Base-by-base conservation (phyloP, 2,113 vertebrate genomes). In the Lepus americanus region DNA sequence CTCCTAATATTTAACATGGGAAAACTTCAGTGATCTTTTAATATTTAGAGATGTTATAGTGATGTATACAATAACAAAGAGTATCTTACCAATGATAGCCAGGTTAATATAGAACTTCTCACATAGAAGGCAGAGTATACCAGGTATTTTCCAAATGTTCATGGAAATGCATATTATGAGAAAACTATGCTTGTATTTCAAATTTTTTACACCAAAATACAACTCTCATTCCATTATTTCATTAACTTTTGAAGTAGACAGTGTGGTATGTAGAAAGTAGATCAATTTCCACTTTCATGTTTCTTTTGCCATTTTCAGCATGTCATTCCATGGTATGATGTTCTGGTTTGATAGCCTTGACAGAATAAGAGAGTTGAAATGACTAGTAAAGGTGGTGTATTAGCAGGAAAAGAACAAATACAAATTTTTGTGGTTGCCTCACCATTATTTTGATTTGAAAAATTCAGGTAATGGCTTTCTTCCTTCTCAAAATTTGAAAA, bases 1-100 rank as follows among this genome's bases (percentile, higher is more conserved):
- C 53, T 93, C 36, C 66, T 64, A 74, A 84, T 82, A 23, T 79
- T 92, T 67, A 88, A 92, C 78, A 66, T 1, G 66, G 20, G 51
- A 73, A 81, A 74, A 64, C 19, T 88, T 78, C 19, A 69, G 51
- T 25, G 10, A 2, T 72, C 16, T 84, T 90, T 76, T 67, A 95
- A 90, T 11, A 81, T 22, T 90, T 44, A 39, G 55, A 85, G 23
- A 72, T 77, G 73, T 89, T 90, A 49, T 31, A 23, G 27, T 67
- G 22, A 44, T 67, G 3, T 23, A 84, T 31, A 22, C 6, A 20
- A 2, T 73, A 49, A 83, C 84, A 85, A 13, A 72, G 14, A 20
- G 8, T 31, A 70, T 67, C 13, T 81, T 5, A 1, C 67, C 53
- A 88, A 33, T n/a, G 31, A 69, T n/a, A 44, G 31, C 5, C 76